phyloP scores from a whole-genome alignment of 2,888 invertebrate species.

The Pheosia tremula region DNA sequence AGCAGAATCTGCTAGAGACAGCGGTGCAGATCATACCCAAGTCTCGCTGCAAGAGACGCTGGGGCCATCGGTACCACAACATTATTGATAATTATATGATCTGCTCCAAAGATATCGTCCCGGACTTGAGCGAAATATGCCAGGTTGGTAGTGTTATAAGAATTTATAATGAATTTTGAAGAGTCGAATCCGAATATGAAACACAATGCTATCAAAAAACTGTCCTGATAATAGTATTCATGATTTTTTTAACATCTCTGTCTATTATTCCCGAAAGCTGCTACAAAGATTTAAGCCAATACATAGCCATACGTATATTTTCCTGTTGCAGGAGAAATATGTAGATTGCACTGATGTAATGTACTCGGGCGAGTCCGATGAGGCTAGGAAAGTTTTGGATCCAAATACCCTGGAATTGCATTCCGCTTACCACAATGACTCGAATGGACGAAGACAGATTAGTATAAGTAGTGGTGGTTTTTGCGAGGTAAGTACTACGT shows the following conservation, averaged over 20 bases:
- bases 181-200: too few relatives aligned
- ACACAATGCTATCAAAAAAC: too few relatives aligned
- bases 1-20: slow-evolving; percentile 47
- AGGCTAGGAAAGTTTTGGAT: slow-evolving; percentile 31
- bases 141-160: slow-evolving; percentile 34
- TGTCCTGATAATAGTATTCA: too few relatives aligned
- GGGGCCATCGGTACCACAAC: slow-evolving; percentile 60
- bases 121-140: slow-evolving; percentile 57
- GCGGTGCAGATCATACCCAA: slow-evolving; percentile 48
- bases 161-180: too few relatives aligned
- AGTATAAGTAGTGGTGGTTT: slow-evolving; percentile 56
- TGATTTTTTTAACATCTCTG: not conserved
- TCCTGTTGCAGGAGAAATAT: slow-evolving; percentile 58
- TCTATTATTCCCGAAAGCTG: too few relatives aligned
- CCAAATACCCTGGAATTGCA: slow-evolving; percentile 50
- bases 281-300: too few relatives aligned
- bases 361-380: slow-evolving; percentile 49
- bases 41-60: slow-evolving; percentile 51
- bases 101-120: slow-evolving; percentile 53
- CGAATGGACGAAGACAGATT: slow-evolving; percentile 31
- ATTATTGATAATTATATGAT: slow-evolving; percentile 71
- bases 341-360: slow-evolving; percentile 63
- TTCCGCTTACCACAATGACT: slow-evolving; percentile 54
- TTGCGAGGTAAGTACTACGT: slow-evolving; percentile 56
- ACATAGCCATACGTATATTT: not conserved